Base-by-base conservation (phyloP, 2,113 vertebrate species). In the Notiomystis cincta region DNA sequence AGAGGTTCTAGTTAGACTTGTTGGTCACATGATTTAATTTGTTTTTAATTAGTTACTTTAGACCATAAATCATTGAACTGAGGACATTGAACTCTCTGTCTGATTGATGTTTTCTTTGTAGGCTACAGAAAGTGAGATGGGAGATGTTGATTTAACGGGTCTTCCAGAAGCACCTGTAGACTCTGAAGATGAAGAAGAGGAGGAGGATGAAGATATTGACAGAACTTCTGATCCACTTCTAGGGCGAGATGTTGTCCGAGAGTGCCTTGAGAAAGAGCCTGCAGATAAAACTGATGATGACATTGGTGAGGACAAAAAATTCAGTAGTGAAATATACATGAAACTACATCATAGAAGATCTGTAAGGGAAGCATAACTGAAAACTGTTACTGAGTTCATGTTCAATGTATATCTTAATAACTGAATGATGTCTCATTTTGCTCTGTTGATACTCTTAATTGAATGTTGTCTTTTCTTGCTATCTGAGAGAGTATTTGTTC, bases 121-220 rank as follows among this genome's bases (percentile, higher is more conserved):
- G 99, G 99, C 99, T 94, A 99, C 99, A 15, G 99, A 99, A 97
- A 99, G 99, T 88, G 99, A 99, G 89, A 98, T 99, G 95, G 99
- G 99, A 93, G 99, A 99, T 76, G 98, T 99, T 78, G 99, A 99
- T 98, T 98, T 99, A 91, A 99, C 99, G 4, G 99, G 99, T 38
- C 99, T 99, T 58, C 99, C 99, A 4, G 99, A 99, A 97, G 99
- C 99, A 62, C 98, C 99, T 30, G 99, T 99, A 75, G 99, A 99
- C 98, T 99, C 99, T 47, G 99, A 99, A 94, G 99, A 99, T 97
- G 99, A 99, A 64, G 99, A 99, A 33, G 99, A 99, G 30, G 99
- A 99, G 60, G 99, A 99, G 90, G 99, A 99, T 72, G 99, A 99
- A 97, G 99, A 99, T 57, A 98, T 99, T 92, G 99, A 99, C 95